phyloP scores from a whole-genome alignment of 2,888 invertebrate species.

The Himalopsyche kuldschensis region DNA sequence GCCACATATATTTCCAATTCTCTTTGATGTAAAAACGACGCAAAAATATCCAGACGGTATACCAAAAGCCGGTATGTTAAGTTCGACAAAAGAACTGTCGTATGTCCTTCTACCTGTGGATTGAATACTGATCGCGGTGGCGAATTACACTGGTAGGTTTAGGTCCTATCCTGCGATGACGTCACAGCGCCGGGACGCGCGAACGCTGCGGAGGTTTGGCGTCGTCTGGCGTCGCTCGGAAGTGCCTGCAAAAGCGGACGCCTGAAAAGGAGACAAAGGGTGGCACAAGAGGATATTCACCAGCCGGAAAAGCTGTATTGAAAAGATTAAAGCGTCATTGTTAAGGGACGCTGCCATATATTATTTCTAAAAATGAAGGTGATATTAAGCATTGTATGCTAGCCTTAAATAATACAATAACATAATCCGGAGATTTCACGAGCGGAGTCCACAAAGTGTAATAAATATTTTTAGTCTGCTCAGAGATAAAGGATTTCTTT shows the following conservation, averaged over 20 bases:
- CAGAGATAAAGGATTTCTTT: background rate
- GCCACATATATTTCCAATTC: background rate
- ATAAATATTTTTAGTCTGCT: background rate
- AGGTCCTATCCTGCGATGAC: conserved; percentile 5
- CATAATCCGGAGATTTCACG: background rate
- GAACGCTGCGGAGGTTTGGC: conserved; percentile 9
- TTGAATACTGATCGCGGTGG: background rate
- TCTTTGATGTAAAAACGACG: background rate
- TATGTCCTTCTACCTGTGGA: conserved; percentile 11
- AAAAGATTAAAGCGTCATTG: conserved; percentile 1
- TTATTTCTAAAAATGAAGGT: background rate
- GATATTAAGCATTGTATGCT: background rate
- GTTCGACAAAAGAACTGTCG: background rate
- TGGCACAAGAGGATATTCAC: conserved; percentile 1
- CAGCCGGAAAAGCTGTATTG: background rate
- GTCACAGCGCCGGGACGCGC: conserved; percentile 16
- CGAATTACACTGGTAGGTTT: background rate
- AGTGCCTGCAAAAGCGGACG: conserved; percentile 9
- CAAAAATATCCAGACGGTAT: background rate
- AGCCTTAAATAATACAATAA: conserved; percentile 1
- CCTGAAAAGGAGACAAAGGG: background rate
- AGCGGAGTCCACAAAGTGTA: background rate
- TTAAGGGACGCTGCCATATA: background rate
- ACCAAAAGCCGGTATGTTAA: background rate
- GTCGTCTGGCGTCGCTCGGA: conserved; percentile 16